phyloP scores from a whole-genome alignment of 2,888 invertebrate genomes.

The Rutpela maculata region DNA sequence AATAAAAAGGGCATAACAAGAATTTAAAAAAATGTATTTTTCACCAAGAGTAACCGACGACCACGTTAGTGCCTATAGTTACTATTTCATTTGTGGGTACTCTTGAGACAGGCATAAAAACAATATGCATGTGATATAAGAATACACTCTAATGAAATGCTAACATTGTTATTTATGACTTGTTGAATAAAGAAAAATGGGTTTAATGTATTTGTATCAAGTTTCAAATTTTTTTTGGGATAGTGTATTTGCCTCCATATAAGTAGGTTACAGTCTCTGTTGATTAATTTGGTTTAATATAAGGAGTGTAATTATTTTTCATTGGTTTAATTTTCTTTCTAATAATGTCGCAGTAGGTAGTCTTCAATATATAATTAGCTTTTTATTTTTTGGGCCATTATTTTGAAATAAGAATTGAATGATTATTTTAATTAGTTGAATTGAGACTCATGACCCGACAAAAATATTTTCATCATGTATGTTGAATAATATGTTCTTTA shows the following conservation, averaged over 20 bases:
- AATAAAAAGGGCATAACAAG: no score
- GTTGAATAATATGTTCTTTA: no score
- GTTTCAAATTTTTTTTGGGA: background rate
- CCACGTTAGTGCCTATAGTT: no score
- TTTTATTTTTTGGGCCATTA: background rate
- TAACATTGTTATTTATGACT: no score
- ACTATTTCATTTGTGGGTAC: no score
- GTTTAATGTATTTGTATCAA: background rate
- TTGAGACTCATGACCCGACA: background rate
- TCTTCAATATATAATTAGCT: background rate
- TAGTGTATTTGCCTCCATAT: background rate
- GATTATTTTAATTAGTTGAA: background rate
- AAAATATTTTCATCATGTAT: background rate
- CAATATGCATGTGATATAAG: no score
- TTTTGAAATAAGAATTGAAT: background rate
- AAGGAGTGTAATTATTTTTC: background rate
- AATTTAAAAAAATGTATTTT: no score
- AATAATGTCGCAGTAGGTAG: background rate
- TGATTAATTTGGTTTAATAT: background rate
- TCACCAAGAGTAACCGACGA: no score
- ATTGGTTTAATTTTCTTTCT: background rate
- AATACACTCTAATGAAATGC: no score
- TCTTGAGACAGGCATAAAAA: no score
- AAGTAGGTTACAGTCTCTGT: background rate
- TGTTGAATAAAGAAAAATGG: background rate